phyloP scores from a whole-genome alignment of 2,797 vertebrate genomes.

The Protosalanx chinensis region DNA sequence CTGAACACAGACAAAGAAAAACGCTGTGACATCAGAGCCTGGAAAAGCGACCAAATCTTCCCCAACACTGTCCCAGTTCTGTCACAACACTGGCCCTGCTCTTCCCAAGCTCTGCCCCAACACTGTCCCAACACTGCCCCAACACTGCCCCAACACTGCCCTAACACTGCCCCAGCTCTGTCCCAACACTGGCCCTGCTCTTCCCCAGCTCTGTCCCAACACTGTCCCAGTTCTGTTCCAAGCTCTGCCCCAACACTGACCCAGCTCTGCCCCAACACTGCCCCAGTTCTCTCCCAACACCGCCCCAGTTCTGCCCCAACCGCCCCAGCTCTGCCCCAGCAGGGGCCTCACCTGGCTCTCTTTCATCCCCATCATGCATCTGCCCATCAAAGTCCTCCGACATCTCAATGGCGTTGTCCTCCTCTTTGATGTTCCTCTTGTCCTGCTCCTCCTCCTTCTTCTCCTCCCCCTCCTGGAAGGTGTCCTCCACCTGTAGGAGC shows the following conservation, averaged over 20 bases:
- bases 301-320: neutral
- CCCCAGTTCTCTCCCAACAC: neutral
- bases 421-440: constrained; percentile 83
- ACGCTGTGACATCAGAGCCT: neutral
- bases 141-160: too few relatives aligned
- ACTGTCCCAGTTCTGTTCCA: neutral
- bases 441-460: constrained; percentile 84
- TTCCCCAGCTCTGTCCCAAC: neutral
- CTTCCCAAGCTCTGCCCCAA: neutral
- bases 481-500: constrained; percentile 87
- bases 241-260: neutral
- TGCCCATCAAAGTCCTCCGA: constrained; percentile 96
- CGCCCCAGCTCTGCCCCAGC: neutral
- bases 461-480: constrained; percentile 82
- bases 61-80: too few relatives aligned
- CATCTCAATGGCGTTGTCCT: constrained; percentile 97
- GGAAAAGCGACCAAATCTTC: neutral
- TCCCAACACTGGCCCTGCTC: too few relatives aligned
- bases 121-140: neutral
- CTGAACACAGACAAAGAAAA: constrained; percentile 47
- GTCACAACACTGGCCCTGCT: too few relatives aligned
- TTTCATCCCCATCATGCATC: constrained; percentile 83
- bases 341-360: constrained; percentile 75
- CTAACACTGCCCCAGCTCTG: too few relatives aligned
- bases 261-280: neutral